Evolutionary conservation across 2,797 vertebrate genomes (phyloP).

Genomic region (Cephalopachus bancanus): DNA sequence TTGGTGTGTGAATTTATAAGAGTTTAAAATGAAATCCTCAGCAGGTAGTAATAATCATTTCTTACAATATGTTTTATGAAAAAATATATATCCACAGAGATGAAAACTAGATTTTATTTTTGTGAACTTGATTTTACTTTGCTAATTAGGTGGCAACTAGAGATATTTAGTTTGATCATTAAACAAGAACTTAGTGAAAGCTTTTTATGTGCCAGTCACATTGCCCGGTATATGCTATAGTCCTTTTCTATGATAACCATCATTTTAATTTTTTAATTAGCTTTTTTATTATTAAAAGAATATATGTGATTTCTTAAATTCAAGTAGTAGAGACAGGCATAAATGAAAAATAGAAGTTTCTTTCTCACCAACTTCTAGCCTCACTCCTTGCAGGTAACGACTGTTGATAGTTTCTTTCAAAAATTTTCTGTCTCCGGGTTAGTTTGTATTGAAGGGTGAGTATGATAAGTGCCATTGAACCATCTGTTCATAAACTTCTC

Average conservation of each 20-base stretch:
- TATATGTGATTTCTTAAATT: not conserved
- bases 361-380: not conserved
- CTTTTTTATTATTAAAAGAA: conserved; percentile 41
- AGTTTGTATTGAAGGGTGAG: conserved; percentile 34
- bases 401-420: conserved; percentile 5
- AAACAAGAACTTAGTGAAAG: not conserved
- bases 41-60: conserved; percentile 19
- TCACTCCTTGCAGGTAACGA: not conserved
- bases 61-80: not conserved
- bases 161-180: not conserved
- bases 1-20: not conserved
- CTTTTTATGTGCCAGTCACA: not conserved
- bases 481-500: conserved; percentile 59
- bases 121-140: conserved; percentile 34
- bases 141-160: not conserved
- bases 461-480: not conserved
- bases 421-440: not conserved
- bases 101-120: conserved; percentile 52
- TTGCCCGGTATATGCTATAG: not conserved
- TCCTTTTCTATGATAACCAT: conserved; percentile 44
- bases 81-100: conserved; percentile 12
- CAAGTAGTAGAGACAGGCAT: not conserved
- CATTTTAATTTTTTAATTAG: not conserved
- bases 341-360: conserved; percentile 38
- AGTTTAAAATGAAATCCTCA: conserved; percentile 47